Base-by-base conservation (phyloP, 2,888 invertebrate genomes). In the Cenopis cana region DNA sequence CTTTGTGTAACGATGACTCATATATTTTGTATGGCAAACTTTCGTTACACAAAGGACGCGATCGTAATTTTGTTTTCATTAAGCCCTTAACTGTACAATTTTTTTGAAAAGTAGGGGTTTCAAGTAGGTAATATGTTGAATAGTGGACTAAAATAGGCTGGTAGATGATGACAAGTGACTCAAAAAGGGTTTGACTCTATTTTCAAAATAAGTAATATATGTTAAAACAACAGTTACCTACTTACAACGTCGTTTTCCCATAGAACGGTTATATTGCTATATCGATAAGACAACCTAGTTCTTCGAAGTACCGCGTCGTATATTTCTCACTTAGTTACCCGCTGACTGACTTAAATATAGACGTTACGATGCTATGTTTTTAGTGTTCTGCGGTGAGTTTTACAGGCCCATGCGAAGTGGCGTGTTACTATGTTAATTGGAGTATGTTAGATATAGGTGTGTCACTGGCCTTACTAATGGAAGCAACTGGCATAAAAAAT, bases 301-400 rank as follows among this genome's bases (percentile, higher is more conserved):
- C n/a, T 8, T 60, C 41, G 9, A n/a, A 60, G 46, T 46, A 20
- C 24, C 29, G 17, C 36, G 49, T 36, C 62, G 18, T 17, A 24
- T 11, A 52, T 8, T 33, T 33, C 10, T 38, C 17, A 33, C 18
- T 36, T 59, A 6, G 38, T 52, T 52, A 24, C 17, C 3, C 36
- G 49, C 57, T 52, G 56, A 66, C 20, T 49, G 20, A 11, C n/a
- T 61, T 71, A 71, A 71, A 67, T 71, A 71, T 71, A 71, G 67
- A 71, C 17, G 61, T 67, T 71, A 56, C 71, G 55, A 61, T 10
- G 18, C 52, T 17, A 50, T 8, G 70, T 59, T 66, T 69, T 70
- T 60, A 70, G 55, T 67, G 49, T 50, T 38, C 33, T 18, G 18
- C 52, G 64, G 59, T 18, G 38, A 56, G 54, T 67, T 70, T 69